Evolutionary conservation across 2,113 vertebrate genomes (phyloP), one percentile per base, ranked within the genome.

Genomic region (Cnemophilus loriae): DNA sequence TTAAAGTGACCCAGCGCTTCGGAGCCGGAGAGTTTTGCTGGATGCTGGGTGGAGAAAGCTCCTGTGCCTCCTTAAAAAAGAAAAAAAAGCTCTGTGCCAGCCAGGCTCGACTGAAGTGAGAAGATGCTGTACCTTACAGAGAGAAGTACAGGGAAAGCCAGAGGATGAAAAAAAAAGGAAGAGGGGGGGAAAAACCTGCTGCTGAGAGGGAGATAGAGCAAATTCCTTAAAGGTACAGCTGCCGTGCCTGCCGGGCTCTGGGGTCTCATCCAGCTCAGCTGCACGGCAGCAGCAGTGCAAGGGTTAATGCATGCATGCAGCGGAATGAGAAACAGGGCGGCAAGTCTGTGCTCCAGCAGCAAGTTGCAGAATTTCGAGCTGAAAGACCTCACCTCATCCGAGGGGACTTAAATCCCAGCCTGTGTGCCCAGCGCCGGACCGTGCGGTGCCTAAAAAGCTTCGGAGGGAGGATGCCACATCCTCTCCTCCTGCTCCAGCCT

Each of bases 11-110:
- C 83, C 95, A 6, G 94, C 9, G 1, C 39, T 37, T 56, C 3
- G 0, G 35, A 88, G 75, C 56, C 0, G 1, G 39, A 1, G 56
- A 59, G 33, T 80, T 69, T 27, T 10, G 59, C 76, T 47, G 91
- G 77, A 52, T 92, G 73, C 35, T 60, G 30, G 22, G 21, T 0
- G 2, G 68, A 92, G 53, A 68, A 86, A 93, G 75, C 80, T 44
- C 4, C 4, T 32, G 70, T 27, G 85, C 95, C 95, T 95, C 95
- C 97, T 97, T 97, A 96, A 97, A 61, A 75, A 32, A 37, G 28
- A 24, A 92, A 41, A 68, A 20, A 94, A 50, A 33, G 50, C 79
- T 78, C 53, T n/a, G 79, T 77, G 32, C 70, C 84, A 93, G 73
- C 16, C 63, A 61, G 79, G 74, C 91, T 88, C 22, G 59, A 30